phyloP scores from a whole-genome alignment of 2,113 vertebrate genomes.

The Ophiodon elongatus region DNA sequence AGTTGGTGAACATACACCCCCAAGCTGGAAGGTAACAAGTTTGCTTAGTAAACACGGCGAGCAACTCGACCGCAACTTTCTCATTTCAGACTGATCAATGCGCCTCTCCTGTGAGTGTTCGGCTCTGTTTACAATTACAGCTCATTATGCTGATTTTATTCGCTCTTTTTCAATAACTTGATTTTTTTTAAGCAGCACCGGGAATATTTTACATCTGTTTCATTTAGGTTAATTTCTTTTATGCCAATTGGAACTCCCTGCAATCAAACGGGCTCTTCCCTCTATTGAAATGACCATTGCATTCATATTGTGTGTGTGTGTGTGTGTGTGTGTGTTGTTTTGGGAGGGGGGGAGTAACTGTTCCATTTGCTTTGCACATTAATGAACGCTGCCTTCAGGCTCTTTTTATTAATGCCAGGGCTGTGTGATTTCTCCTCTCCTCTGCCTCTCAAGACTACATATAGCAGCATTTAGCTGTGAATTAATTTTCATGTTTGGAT shows the following conservation, averaged over 20 bases:
- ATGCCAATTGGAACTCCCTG: conserved; percentile 48
- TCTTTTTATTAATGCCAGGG: conserved; percentile 62
- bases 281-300: conserved; percentile 40
- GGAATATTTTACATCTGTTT: conserved; percentile 70
- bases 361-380: conserved; percentile 78
- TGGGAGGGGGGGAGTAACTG: conserved; percentile 25
- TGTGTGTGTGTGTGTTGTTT: conserved; percentile 16
- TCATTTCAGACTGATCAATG: conserved; percentile 78
- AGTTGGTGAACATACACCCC: conserved; percentile 5
- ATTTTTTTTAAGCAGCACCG: conserved; percentile 69
- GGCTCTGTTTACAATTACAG: conserved; percentile 63
- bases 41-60: conserved; percentile 27
- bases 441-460: conserved; percentile 72
- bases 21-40: conserved; percentile 26
- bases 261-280: conserved; percentile 51
- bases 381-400: conserved; percentile 76
- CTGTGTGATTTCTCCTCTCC: conserved; percentile 75
- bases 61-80: conserved; percentile 50
- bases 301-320: not conserved
- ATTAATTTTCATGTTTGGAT: conserved; percentile 87
- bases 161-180: conserved; percentile 63
- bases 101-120: conserved; percentile 50
- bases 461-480: conserved; percentile 85
- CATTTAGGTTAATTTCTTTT: conserved; percentile 51
- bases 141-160: conserved; percentile 74